Evolutionary conservation across 2,797 vertebrate genomes (phyloP), one percentile per base, ranked within the genome.

Genomic region (Artibeus lituratus): DNA sequence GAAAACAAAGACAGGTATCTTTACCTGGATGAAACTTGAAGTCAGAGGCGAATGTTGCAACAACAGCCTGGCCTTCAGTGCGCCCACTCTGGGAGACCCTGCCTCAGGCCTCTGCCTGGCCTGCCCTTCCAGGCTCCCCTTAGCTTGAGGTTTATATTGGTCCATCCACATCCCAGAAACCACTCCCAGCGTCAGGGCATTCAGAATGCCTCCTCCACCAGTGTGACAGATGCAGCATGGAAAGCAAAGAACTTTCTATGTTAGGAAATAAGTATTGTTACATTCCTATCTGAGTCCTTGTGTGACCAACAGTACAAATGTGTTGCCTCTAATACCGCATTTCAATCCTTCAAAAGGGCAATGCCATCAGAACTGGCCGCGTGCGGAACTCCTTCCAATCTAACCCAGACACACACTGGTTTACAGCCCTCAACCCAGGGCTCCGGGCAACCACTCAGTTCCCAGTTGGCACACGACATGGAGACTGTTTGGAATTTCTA

Each of bases 61-160:
- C 2, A 4, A 2, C 2, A 39, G 10, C 3, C 11, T 26, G 15
- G 21, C 65, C 22, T 37, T 10, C 22, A 29, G 4, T 1, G 1
- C 1, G 24, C 4, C 44, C 4, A 35, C 14, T 7, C 42, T 72
- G 5, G 24, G 70, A 19, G 65, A 15, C 10, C 8, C 9, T 42
- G 16, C 47, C 12, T 21, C 35, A 35, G 37, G 42, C 9, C 22
- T 7, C 42, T 3, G 10, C 14, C 37, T 26, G 4, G 26, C 10
- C 0, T 65, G 8, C 24, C 19, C 32, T 74, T 67, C 21, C 4
- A 67, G 39, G 22, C 18, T 39, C 10, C 49, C 16, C 26, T 72
- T 9, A 24, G 42, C 12, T 8, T 72, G 29, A 83, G 6, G 37
- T 8, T 85, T 26, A 24, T 6, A 47, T 74, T 19, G 1, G 35